Evolutionary conservation across 2,888 invertebrate species (phyloP).

Genomic region (Mimumesa dahlbomi): DNA sequence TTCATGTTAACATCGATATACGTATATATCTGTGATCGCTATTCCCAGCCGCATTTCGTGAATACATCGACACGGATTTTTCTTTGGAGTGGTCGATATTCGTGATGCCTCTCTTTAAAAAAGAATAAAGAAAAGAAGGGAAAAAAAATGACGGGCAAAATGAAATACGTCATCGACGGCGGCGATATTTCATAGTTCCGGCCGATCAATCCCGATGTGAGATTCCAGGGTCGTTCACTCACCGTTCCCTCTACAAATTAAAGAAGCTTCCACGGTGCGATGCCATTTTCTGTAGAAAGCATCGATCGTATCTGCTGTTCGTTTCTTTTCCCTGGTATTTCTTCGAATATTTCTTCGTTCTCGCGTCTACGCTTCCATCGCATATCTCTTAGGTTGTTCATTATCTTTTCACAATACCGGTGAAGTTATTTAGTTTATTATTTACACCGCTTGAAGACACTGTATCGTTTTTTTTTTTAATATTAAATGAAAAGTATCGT

Average conservation of each 20-base stretch:
- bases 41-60: slow-evolving; percentile 15
- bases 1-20: neutral
- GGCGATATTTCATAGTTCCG: slow-evolving; percentile 62
- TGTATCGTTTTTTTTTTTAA: no score
- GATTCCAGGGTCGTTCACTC: slow-evolving; percentile 49
- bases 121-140: no score
- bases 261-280: slow-evolving; percentile 41
- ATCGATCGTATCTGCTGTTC: slow-evolving; percentile 25
- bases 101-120: slow-evolving; percentile 62
- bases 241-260: slow-evolving; percentile 53
- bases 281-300: slow-evolving; percentile 35
- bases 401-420: neutral
- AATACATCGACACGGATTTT: slow-evolving; percentile 41
- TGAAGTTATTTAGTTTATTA: neutral
- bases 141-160: slow-evolving; percentile 54
- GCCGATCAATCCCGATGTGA: slow-evolving; percentile 58
- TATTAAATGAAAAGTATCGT: no score
- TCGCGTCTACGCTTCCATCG: neutral
- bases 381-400: no score
- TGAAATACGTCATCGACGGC: slow-evolving; percentile 64
- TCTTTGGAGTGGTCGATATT: slow-evolving; percentile 56
- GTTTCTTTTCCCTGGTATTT: neutral
- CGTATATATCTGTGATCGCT: slow-evolving; percentile 18
- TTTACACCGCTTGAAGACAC: no score
- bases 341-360: neutral